Evolutionary conservation across 1,140 invertebrate genomes (phyloP).

Genomic region (Psilanteris sp.): DNA sequence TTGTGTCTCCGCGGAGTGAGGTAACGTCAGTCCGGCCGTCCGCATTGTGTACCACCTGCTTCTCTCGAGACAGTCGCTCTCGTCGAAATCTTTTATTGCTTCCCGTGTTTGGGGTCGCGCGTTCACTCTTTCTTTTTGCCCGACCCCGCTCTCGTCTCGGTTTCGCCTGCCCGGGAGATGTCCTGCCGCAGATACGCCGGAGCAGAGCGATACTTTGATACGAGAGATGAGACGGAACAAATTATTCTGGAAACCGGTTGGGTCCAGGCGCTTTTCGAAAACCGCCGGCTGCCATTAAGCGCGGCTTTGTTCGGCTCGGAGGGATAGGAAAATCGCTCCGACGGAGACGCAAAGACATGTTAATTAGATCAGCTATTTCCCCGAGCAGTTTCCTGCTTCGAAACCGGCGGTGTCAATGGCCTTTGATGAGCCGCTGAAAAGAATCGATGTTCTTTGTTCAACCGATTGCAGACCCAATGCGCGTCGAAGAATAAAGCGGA

Average conservation of each 20-base stretch:
- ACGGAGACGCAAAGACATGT: slow-evolving; percentile 8
- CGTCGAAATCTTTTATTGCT: slow-evolving; percentile 59
- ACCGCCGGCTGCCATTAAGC: slow-evolving; percentile 4
- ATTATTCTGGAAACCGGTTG: slow-evolving; percentile 46
- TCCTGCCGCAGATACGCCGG: neutral
- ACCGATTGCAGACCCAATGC: too few relatives aligned
- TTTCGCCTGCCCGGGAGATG: neutral
- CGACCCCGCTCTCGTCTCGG: slow-evolving; percentile 1
- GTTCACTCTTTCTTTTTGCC: slow-evolving; percentile 11
- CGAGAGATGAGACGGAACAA: neutral
- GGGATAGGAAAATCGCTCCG: neutral
- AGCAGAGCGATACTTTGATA: neutral
- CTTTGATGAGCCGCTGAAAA: too few relatives aligned
- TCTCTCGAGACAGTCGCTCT: slow-evolving; percentile 53
- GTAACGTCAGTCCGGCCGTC: slow-evolving; percentile 22
- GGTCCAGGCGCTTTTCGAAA: slow-evolving; percentile 15
- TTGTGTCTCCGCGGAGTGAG: slow-evolving; percentile 40
- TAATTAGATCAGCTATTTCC: slow-evolving; percentile 32
- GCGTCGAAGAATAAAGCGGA: too few relatives aligned
- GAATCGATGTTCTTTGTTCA: too few relatives aligned
- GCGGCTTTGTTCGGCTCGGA: slow-evolving; percentile 6
- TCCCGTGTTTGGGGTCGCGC: slow-evolving; percentile 37
- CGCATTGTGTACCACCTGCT: slow-evolving; percentile 69
- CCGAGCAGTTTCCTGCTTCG: neutral
- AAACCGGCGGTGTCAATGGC: too few relatives aligned